Evolutionary conservation across 2,888 invertebrate genomes (phyloP), one percentile per base, ranked within the genome.

Genomic region (Lomographa bimaculata): DNA sequence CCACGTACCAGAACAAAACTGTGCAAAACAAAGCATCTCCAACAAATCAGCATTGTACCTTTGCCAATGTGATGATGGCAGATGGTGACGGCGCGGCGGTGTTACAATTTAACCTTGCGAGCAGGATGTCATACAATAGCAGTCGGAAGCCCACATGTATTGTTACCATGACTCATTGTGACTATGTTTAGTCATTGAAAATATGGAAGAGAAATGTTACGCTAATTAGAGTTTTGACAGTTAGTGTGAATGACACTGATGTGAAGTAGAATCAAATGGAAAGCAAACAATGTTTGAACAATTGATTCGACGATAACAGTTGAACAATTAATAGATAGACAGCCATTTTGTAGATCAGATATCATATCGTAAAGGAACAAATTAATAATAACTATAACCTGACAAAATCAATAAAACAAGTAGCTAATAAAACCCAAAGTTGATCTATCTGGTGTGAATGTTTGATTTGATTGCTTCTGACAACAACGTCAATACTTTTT

Each of bases 121-220:
- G 21, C 43, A 43, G 47, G 48, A 48, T 50, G 48, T 34, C 28
- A 7, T 7, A 50, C 50, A 53, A 47, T 53, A 29, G 36, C 40
- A 32, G 21, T 36, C 23, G 32, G 36, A 37, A 32, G 16, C 30
- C 7, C 18, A 23, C 38, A 37, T 26, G 46, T 39, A 27, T 36
- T 26, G 30, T 42, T 17, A 12, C 3, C n/a, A 10, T 42, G 42
- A 43, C 25, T 43, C 42, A 43, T 14, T 33, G 42, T 37, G 26
- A 21, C 36, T 14, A 27, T 43, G 32, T 30, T 12, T 23, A 18
- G 32, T 17, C 17, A 36, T 37, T 34, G 26, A 11, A 32, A 32
- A 34, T 7, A 21, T 41, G 35, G 14, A 16, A 36, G 23, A 16
- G 20, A 41, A 25, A 26, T 5, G 24, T 10, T 8, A 24, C 24